phyloP scores from a whole-genome alignment of 2,888 invertebrate genomes.

The Apamea sordens region DNA sequence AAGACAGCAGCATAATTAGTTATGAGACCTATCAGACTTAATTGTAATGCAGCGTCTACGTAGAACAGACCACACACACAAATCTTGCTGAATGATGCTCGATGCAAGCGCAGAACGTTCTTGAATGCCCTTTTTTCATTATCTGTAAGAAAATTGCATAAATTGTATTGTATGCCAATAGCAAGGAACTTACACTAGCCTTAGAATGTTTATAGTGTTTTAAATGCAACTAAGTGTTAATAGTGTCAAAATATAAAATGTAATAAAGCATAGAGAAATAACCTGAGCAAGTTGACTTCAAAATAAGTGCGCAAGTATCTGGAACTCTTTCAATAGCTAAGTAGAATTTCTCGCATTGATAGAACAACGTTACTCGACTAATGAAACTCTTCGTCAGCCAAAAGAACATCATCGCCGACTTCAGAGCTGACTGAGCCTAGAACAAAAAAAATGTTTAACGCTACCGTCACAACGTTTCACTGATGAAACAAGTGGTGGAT shows the following conservation, averaged over 20 bases:
- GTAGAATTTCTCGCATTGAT: slow-evolving; percentile 48
- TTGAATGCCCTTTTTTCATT: not conserved
- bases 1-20: not conserved
- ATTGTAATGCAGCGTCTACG: not conserved
- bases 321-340: slow-evolving; percentile 16
- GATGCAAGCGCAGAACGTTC: slow-evolving; percentile 5
- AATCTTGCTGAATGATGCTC: slow-evolving; percentile 1
- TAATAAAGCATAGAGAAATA: not conserved
- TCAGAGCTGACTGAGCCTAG: not conserved
- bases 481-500: not conserved
- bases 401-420: not conserved
- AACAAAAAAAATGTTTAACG: not conserved
- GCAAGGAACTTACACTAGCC: too few species aligned
- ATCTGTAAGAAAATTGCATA: not conserved
- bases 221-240: too few species aligned
- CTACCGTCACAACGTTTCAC: not conserved
- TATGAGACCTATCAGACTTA: not conserved
- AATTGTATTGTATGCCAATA: too few species aligned
- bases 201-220: too few species aligned
- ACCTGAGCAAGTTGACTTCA: slow-evolving; percentile 30
- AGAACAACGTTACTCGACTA: slow-evolving; percentile 20
- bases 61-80: not conserved
- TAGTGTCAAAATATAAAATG: too few species aligned
- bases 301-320: slow-evolving; percentile 32
- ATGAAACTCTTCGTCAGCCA: slow-evolving; percentile 27